Conservation (phyloP, 2,888 invertebrate genomes). For the Diaprepes abbreviatus region DNA sequence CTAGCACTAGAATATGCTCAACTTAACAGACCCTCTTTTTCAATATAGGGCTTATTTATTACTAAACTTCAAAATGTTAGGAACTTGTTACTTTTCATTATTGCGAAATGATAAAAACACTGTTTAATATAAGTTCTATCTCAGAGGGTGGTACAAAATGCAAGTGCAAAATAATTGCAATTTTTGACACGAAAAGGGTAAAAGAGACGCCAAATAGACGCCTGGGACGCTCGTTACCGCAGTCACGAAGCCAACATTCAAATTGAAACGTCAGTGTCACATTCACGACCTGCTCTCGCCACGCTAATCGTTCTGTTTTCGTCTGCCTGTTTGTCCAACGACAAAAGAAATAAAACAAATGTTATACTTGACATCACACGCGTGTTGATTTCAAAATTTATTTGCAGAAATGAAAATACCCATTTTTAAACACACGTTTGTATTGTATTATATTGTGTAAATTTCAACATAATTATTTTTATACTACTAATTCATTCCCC, state of each 20-base stretch:
- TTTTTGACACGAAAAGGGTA: constrained; percentile 46
- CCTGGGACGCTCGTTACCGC: constrained; percentile 57
- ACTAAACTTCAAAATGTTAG: too few relatives aligned
- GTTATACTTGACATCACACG: constrained; percentile 26
- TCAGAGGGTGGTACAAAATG: constrained; percentile 45
- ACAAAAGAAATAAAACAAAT: constrained; percentile 54
- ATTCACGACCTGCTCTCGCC: constrained; percentile 59
- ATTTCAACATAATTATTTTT: too few relatives aligned
- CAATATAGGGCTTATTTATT: too few relatives aligned
- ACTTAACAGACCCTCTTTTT: too few relatives aligned
- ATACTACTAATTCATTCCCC: too few relatives aligned
- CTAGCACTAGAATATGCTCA: too few relatives aligned
- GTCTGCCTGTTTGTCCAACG: constrained; percentile 53
- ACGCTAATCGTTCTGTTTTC: constrained; percentile 61
- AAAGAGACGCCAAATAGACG: constrained; percentile 54
- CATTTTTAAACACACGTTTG: too few relatives aligned
- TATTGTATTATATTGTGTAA: too few relatives aligned
- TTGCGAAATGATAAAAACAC: too few relatives aligned
- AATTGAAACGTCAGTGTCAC: constrained; percentile 68
- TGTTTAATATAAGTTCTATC: too few relatives aligned
- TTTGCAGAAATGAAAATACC: neutral
- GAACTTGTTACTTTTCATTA: too few relatives aligned
- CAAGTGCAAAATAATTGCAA: constrained; percentile 45
- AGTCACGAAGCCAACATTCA: constrained; percentile 60
- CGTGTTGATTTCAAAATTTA: constrained; percentile 14